A percentile compares a stretch with the other conserved stretches of the same genome.
phyloP scores from a whole-genome alignment of 1,140 invertebrate species.

The Xylocopa sonorina region DNA sequence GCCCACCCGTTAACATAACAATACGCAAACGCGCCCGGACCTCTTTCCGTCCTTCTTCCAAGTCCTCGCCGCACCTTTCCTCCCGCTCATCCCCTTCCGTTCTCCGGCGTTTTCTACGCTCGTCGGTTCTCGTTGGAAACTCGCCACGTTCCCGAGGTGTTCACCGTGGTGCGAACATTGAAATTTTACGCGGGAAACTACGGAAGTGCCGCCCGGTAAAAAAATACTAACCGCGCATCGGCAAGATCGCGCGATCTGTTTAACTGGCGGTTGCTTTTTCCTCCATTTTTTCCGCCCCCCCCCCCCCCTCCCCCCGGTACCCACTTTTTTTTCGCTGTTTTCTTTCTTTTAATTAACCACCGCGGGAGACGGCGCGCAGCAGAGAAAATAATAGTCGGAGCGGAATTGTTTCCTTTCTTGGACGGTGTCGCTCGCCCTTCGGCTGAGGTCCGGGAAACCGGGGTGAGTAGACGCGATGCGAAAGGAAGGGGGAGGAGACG shows the following conservation, averaged over 20 bases:
- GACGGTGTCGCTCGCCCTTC: slow-evolving; percentile 49
- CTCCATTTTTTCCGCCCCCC: too few species aligned
- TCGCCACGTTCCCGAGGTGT: not conserved
- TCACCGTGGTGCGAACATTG: not conserved
- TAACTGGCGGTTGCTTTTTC: not conserved
- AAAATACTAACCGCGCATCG: not conserved
- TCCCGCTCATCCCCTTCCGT: not conserved
- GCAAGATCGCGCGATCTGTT: not conserved
- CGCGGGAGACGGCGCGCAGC: slow-evolving; percentile 14
- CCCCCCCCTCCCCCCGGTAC: too few species aligned
- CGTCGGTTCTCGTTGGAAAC: too few species aligned
- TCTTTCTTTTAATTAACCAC: slow-evolving; percentile 26
- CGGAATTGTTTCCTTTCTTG: slow-evolving; percentile 47
- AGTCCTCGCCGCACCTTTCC: not conserved
- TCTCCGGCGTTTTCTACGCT: not conserved
- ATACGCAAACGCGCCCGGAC: slow-evolving; percentile 72
- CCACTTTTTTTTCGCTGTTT: too few species aligned
- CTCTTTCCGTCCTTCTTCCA: slow-evolving; percentile 9
- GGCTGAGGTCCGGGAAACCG: slow-evolving; percentile 45
- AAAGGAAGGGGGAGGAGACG: slow-evolving; percentile 62
- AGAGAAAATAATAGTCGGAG: slow-evolving; percentile 50
- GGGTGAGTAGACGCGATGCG: slow-evolving; percentile 2
- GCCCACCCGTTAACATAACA: slow-evolving; percentile 79
- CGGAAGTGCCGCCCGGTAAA: not conserved
- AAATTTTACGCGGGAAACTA: not conserved